Evolutionary conservation across 2,888 invertebrate genomes (phyloP), one percentile per base, ranked within the genome.

Genomic region (Cataglyphis livida): DNA sequence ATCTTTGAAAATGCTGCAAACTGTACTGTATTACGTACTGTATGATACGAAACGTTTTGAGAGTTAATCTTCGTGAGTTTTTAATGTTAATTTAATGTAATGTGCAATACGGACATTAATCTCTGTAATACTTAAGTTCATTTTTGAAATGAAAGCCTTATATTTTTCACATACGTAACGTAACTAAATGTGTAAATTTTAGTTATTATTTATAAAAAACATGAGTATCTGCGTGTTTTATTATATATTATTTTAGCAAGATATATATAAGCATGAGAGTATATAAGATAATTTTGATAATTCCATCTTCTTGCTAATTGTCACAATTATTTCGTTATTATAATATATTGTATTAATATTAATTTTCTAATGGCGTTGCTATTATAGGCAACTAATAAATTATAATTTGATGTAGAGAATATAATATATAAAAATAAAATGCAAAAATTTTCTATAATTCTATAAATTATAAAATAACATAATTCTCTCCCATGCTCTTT

Each of bases 1-100:
- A 79, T 79, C 5, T 71, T 71, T 76, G 35, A 76, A 32, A 57
- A 65, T 59, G 21, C 21, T 44, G 44, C 57, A 44, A 28, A 32
- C 32, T 59, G 32, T 66, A 57, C 18, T 15, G 54, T 18, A 57
- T 78, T 44, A 59, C 28, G 12, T 35, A 21, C 21, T 21, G 21
- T 21, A 18, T 7, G 21, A 32, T 18, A 18, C 18, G 21, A 12
- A 65, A 66, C 28, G 35, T 73, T 78, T 41, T 15, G 32, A 15
- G n/a, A 44, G 32, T 79, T 78, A 54, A 78, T 70, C 12, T 25
- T 48, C 10, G 12, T 44, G 1, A 18, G 0, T 79, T 68, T 70
- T 38, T 12, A 78, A 59, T 59, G 38, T 6, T n/a, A 44, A 12
- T 32, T 78, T 44, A 54, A 25, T 35, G 15, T 32, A 57, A 51